Percentiles rank a stretch among this genome's conserved stretches.
phyloP scores from a whole-genome alignment of 1,140 invertebrate genomes.

The Colletes gigas region DNA sequence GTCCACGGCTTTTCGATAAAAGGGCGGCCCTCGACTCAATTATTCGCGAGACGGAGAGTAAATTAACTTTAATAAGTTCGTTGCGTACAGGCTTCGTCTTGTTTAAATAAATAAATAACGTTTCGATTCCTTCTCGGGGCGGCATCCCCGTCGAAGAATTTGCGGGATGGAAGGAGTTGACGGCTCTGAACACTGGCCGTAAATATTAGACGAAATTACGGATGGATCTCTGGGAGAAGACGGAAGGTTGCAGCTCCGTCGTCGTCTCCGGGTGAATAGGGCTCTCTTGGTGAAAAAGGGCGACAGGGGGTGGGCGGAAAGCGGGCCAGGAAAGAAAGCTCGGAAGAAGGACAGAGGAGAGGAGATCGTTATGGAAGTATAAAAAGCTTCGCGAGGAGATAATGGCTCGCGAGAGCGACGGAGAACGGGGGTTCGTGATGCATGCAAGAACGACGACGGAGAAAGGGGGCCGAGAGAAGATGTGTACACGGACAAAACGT shows the following conservation, averaged over 20 bases:
- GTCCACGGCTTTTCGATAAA: too few species aligned
- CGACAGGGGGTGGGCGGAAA: slow-evolving; percentile 20
- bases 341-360: slow-evolving; percentile 30
- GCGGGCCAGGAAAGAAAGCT: slow-evolving; percentile 39
- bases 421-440: slow-evolving; percentile 25
- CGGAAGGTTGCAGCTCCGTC: neutral
- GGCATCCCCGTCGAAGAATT: too few species aligned
- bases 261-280: slow-evolving; percentile 25
- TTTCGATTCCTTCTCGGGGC: too few species aligned
- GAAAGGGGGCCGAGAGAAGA: slow-evolving; percentile 28
- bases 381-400: slow-evolving; percentile 51
- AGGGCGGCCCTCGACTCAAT: too few species aligned
- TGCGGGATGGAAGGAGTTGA: too few species aligned
- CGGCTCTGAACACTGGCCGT: neutral
- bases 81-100: too few species aligned
- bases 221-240: too few species aligned
- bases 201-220: slow-evolving; percentile 31
- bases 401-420: slow-evolving; percentile 42
- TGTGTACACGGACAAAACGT: slow-evolving; percentile 35
- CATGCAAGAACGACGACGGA: slow-evolving; percentile 33
- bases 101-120: too few species aligned
- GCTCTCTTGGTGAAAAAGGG: slow-evolving; percentile 7
- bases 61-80: too few species aligned
- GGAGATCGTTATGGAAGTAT: slow-evolving; percentile 48
- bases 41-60: too few species aligned